Conservation (phyloP, 2,797 vertebrate species). For the Mastacembelus armatus region DNA sequence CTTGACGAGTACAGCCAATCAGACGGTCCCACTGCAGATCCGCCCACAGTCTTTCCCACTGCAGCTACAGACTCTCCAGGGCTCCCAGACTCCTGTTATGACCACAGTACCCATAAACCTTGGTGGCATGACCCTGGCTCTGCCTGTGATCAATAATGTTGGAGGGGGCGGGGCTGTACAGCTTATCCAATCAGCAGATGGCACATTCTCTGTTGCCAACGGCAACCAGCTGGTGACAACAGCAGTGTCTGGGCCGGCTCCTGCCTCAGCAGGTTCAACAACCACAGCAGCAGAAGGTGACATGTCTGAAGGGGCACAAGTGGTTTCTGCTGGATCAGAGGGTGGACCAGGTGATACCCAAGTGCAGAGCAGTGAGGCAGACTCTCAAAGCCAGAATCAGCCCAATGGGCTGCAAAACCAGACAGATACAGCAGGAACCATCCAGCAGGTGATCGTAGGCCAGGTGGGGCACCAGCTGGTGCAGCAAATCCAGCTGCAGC, state of each 20-base stretch:
- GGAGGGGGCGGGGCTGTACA: constrained; percentile 90
- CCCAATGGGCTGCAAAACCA: constrained; percentile 92
- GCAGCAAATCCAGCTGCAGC: constrained; percentile 95
- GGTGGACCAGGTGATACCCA: constrained; percentile 80
- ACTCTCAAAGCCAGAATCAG: constrained; percentile 87
- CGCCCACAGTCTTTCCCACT: constrained; percentile 95
- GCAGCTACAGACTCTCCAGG: constrained; percentile 94
- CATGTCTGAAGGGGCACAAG: constrained; percentile 86
- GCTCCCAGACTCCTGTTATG: constrained; percentile 93
- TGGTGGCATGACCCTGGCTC: constrained; percentile 94
- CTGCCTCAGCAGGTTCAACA: constrained; percentile 84
- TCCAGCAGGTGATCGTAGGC: constrained; percentile 96
- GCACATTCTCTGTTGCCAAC: constrained; percentile 92
- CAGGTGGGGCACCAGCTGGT: constrained; percentile 92
- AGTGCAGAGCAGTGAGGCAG: constrained; percentile 81
- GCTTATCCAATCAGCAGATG: constrained; percentile 90
- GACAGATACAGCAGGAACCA: constrained; percentile 86
- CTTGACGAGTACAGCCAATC: constrained; percentile 92
- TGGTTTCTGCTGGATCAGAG: constrained; percentile 79
- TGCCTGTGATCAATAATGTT: constrained; percentile 95
- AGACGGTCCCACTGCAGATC: constrained; percentile 95
- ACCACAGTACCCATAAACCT: constrained; percentile 98
- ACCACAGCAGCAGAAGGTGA: constrained; percentile 83
- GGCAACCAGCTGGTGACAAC: constrained; percentile 91
- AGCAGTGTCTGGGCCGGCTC: constrained; percentile 85